A percentile compares a stretch with the other conserved stretches of the same genome.
These are phyloP conservation scores for Napeogenes sylphis DNA, from an alignment of 2,888 invertebrate species.

Conservation along the genomic window DNA sequence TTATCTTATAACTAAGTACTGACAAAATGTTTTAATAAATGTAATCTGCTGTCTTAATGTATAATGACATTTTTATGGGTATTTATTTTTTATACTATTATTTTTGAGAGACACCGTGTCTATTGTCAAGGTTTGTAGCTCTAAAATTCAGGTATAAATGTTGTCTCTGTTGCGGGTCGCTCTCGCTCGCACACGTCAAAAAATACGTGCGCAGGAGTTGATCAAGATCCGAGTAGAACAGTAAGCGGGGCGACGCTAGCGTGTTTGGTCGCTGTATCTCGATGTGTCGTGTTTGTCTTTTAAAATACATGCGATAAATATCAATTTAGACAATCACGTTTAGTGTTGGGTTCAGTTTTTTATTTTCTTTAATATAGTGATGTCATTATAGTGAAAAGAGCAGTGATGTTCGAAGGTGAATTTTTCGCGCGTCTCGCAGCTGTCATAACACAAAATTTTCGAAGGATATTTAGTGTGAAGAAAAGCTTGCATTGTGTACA, in stretches of 20 bases:
- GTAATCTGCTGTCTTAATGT: no score
- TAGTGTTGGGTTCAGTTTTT: conserved; percentile 49
- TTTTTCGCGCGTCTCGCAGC: conserved; percentile 50
- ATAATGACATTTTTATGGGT: no score
- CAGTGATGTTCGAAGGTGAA: conserved; percentile 41
- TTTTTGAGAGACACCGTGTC: conserved; percentile 26
- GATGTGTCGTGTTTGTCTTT: conserved; percentile 54
- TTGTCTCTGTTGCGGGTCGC: conserved; percentile 43
- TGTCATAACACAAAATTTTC: conserved; percentile 49
- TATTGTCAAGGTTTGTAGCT: conserved; percentile 48
- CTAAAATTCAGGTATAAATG: conserved; percentile 62
- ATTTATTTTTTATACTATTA: not conserved
- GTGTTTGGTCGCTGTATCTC: conserved; percentile 59
- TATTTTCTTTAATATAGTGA: conserved; percentile 28
- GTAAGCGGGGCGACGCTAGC: conserved; percentile 69
- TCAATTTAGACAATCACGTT: conserved; percentile 49
- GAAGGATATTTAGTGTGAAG: conserved; percentile 44
- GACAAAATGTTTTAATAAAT: no score
- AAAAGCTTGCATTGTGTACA: conserved; percentile 37
- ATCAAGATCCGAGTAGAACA: conserved; percentile 57
- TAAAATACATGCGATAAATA: conserved; percentile 62
- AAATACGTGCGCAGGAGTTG: conserved; percentile 67
- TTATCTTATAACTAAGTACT: no score
- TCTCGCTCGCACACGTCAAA: conserved; percentile 56
- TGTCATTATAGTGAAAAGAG: conserved; percentile 17